Evolutionary conservation across 1,140 invertebrate genomes (phyloP), one percentile per base, ranked within the genome.

Genomic region (Pteromalus puparum): DNA sequence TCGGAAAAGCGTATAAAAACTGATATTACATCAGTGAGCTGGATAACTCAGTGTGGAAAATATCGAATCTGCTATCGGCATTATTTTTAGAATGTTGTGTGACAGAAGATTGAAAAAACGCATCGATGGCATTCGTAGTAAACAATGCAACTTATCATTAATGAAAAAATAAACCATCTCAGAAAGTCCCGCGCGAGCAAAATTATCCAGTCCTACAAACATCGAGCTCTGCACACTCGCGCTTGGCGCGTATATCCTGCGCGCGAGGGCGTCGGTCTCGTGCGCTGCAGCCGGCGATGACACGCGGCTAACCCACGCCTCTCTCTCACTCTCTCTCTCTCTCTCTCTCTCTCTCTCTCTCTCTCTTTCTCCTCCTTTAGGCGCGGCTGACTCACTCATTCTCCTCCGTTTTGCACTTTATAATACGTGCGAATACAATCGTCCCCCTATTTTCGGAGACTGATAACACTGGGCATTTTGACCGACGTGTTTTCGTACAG

Each of bases 391-490:
- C 53, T 77, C 46, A 53, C 18, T 21, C 21, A 6, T n/a, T 61
- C 53, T 61, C 53, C 53, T 61, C 18, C 4, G 18, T 61, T 61
- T 61, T 61, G 18, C 42, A 15, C 24, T 18, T 24, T 24, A 24
- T 28, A 9, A 21, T 12, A 12, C n/a, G 12, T 53, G 38, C 75
- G n/a, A 10, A 21, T 18, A 10, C 85, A 82, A 78, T 78, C 74
- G 84, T 86, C 85, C 84, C 87, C 84, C 82, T 85, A 85, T 86
- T 86, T 85, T 75, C 48, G 46, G 13, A 4, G 34, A 21, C 86
- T 88, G 70, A n/a, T 86, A 85, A 86, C 87, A 84, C 73, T 61
- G 76, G 46, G 87, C 76, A 70, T 53, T 83, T 79, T 85, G 15
- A 10, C 10, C 12, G 15, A 48, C 15, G 53, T n/a, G 18, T n/a